Evolutionary conservation across 2,888 invertebrate species (phyloP), one percentile per base, ranked within the genome.

Genomic region (Bruchidius siliquastri): DNA sequence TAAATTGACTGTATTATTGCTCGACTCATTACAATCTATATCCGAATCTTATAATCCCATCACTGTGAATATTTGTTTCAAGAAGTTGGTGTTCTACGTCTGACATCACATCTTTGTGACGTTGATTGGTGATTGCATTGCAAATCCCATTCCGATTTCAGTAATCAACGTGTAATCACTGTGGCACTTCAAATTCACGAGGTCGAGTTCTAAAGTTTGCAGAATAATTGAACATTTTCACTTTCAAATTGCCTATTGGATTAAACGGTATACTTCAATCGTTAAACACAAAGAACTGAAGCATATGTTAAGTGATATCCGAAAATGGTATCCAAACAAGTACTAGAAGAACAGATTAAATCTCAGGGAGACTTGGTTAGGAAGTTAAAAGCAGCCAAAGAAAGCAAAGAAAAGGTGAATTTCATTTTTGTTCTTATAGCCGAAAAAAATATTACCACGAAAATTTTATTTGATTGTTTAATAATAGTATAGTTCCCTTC

Each of bases 341-440:
- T 86, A 80, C 84, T 91, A 79, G 87, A 90, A 82, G 88, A 89
- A 80, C 87, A 88, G 84, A 91, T 93, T 78, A 91, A 91, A 86
- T 86, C 88, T 82, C 96, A 96, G 87, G 95, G 94, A 78, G 94
- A 95, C 85, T 86, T 93, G 80, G 94, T 96, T 72, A 90, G 95
- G 82, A 92, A 93, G 87, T 88, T 96, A 77, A 96, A 96, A 88
- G 89, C 92, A 78, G 91, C 92, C 32, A 94, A 95, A 87, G 94
- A 93, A 86, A 90, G 92, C 72, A 91, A 90, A 85, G 92, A 92
- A 79, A 91, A 92, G 93, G 95, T 95, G n/a, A 82, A 80, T 79
- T 76, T 71, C 26, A 26, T 67, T n/a, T 67, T 20, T 72, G 67
- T 26, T 26, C 8, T 26, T 4, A 26, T 26, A n/a, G n/a, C n/a